A percentile compares a stretch with the other conserved stretches of the same genome.
Evolutionary conservation across 1,140 invertebrate species (phyloP).

Genomic region (Drosophila novamexicana): DNA sequence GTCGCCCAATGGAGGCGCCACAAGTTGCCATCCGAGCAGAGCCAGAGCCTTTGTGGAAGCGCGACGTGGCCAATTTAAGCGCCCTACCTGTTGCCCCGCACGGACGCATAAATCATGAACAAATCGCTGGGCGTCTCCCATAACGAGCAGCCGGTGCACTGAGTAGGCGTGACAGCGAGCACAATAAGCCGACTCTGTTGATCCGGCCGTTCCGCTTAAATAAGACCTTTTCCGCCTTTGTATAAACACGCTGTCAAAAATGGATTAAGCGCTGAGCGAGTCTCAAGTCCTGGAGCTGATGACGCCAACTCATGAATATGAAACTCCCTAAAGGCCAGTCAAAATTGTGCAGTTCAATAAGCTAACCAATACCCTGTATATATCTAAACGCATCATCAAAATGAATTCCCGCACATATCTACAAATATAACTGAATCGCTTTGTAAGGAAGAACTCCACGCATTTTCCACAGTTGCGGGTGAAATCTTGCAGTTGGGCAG

Average conservation of each 20-base stretch:
- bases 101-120: slow-evolving; percentile 63
- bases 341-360: no score
- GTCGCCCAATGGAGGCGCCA: slow-evolving; percentile 23
- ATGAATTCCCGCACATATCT: no score
- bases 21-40: slow-evolving; percentile 12
- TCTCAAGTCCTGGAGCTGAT: no score
- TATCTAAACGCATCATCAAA: no score
- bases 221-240: background rate
- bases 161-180: slow-evolving; percentile 20
- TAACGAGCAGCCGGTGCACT: slow-evolving; percentile 40
- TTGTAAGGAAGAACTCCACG: no score
- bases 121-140: slow-evolving; percentile 44
- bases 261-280: background rate
- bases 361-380: no score
- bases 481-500: no score
- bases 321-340: no score
- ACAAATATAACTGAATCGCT: no score
- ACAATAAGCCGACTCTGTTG: background rate
- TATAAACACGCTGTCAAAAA: background rate
- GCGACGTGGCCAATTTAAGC: slow-evolving; percentile 32
- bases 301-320: no score
- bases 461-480: no score
- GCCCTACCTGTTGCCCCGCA: slow-evolving; percentile 38
- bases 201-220: background rate
- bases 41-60: background rate